Conservation (phyloP, 2,797 vertebrate genomes). For the Percopsis omiscomaycus region DNA sequence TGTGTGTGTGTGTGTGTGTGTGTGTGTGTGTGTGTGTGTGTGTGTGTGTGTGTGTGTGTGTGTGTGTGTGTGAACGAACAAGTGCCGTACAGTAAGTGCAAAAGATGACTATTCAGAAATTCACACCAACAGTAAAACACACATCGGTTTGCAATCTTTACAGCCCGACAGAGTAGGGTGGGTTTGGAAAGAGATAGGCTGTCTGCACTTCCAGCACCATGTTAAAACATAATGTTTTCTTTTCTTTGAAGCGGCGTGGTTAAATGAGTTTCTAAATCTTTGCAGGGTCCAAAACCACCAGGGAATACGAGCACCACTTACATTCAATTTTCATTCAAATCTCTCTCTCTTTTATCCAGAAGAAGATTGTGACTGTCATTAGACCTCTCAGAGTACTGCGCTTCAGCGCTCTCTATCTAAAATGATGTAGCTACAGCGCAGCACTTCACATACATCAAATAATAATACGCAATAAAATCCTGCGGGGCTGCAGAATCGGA, state of each 20-base stretch:
- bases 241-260: conserved; percentile 60
- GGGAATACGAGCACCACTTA: conserved; percentile 9
- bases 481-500: conserved; percentile 39
- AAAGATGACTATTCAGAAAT: not conserved
- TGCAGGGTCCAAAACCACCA: conserved; percentile 50
- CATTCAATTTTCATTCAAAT: no score
- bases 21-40: conserved; percentile 7
- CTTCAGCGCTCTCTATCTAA: conserved; percentile 52
- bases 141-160: not conserved
- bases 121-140: no score
- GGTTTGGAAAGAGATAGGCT: not conserved
- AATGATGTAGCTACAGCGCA: conserved; percentile 49
- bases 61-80: not conserved
- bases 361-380: conserved; percentile 56
- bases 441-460: conserved; percentile 60
- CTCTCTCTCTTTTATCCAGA: conserved; percentile 23
- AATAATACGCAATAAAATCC: conserved; percentile 52
- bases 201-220: not conserved
- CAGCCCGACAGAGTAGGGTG: not conserved
- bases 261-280: conserved; percentile 67
- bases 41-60: not conserved
- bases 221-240: conserved; percentile 42
- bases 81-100: no score
- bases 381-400: conserved; percentile 42
- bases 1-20: conserved; percentile 10